These are phyloP conservation scores for Stomatorhinus walkeri DNA, from an alignment of 2,797 vertebrate genomes.

Conservation along the genomic window DNA sequence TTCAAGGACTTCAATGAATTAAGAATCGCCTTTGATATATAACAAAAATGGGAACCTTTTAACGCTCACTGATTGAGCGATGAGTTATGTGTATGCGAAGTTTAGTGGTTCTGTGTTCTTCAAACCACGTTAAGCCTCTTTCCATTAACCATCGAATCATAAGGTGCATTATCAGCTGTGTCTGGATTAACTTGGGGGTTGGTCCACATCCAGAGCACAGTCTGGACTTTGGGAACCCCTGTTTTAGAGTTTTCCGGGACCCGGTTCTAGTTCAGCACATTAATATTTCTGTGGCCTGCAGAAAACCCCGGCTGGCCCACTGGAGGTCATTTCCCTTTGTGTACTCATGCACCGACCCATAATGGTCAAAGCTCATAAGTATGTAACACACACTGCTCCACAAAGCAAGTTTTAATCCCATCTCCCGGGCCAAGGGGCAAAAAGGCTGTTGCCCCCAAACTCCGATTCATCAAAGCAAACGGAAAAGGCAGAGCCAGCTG, in stretches of 20 bases:
- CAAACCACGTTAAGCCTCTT: neutral
- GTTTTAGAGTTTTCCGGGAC: neutral
- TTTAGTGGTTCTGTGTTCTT: neutral
- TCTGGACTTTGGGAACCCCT: neutral
- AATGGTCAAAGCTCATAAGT: conserved; percentile 17
- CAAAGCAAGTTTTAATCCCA: conserved; percentile 18
- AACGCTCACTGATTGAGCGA: neutral
- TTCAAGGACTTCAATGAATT: neutral
- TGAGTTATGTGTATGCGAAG: neutral
- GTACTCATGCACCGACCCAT: neutral
- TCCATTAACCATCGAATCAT: neutral
- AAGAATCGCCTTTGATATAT: neutral
- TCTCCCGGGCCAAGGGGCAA: neutral
- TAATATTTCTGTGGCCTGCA: neutral
- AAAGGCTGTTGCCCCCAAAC: neutral
- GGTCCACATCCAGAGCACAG: neutral
- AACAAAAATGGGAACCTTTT: neutral
- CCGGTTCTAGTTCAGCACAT: neutral
- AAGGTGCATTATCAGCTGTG: neutral
- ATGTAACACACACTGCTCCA: conserved; percentile 4
- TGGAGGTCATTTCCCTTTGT: neutral
- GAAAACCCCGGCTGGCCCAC: neutral
- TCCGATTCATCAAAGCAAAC: neutral
- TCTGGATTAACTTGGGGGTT: neutral
- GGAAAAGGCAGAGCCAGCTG: neutral